Evolutionary conservation across 2,797 vertebrate genomes (phyloP).

Genomic region (Urophycis tenuis): DNA sequence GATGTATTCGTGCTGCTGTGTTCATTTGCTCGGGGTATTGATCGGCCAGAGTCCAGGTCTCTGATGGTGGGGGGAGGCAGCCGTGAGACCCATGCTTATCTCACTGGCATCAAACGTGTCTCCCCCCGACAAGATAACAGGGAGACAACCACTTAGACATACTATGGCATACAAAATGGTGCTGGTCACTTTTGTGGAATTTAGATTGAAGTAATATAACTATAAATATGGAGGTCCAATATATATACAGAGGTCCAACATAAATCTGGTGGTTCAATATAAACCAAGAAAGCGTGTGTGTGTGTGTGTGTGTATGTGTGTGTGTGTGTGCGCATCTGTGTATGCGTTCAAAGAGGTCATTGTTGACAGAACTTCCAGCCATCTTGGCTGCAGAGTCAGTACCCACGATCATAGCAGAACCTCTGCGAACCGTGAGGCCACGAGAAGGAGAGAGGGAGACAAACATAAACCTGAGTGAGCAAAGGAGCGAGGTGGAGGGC

Average conservation of each 20-base stretch:
- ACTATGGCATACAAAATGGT: neutral
- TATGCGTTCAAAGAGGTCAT: neutral
- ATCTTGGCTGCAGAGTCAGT: neutral
- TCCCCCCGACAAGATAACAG: neutral
- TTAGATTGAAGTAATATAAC: too few species aligned
- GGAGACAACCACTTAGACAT: neutral
- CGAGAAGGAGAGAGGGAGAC: too few species aligned
- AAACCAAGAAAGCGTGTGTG: neutral
- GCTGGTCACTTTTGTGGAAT: neutral
- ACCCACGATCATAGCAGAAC: too few species aligned
- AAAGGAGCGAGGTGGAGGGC: conserved; percentile 21
- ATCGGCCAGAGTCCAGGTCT: conserved; percentile 62
- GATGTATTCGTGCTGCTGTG: conserved; percentile 48
- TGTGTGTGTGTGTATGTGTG: neutral
- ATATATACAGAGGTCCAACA: too few species aligned
- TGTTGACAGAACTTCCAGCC: neutral
- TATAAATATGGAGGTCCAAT: too few species aligned
- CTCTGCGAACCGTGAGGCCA: too few species aligned
- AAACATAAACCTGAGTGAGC: neutral
- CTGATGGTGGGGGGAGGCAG: neutral
- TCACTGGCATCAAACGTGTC: conserved; percentile 32
- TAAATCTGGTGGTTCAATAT: too few species aligned
- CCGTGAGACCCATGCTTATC: neutral
- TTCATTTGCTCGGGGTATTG: conserved; percentile 56
- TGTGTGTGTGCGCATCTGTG: conserved; percentile 5